A percentile compares a stretch with the other conserved stretches of the same genome.
These are phyloP conservation scores for Parauchenoglanis punctatus DNA, from an alignment of 2,797 vertebrate genomes.

Conservation along the genomic window DNA sequence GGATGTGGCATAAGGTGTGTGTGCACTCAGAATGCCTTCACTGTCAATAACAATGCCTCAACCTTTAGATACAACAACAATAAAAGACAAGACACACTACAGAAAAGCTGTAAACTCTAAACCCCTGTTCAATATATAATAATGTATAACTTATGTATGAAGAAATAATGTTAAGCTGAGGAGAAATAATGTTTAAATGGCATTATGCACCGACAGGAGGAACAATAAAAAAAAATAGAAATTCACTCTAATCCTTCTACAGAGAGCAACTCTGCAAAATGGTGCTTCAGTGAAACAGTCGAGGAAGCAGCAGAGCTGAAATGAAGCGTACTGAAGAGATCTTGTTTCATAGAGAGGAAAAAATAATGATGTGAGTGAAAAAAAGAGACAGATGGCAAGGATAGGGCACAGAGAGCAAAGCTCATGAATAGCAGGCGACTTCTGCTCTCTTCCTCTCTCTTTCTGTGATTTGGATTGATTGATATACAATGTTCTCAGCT, in stretches of 20 bases:
- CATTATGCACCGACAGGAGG: not conserved
- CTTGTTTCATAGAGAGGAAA: constrained; percentile 18
- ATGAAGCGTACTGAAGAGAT: constrained; percentile 35
- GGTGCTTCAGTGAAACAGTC: constrained; percentile 3
- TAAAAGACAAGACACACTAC: not conserved
- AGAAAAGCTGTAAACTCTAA: not conserved
- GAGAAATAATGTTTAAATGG: not conserved
- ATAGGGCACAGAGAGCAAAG: constrained; percentile 60
- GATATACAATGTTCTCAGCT: not conserved
- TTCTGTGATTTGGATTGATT: constrained; percentile 11
- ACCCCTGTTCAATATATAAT: not conserved
- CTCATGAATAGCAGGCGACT: constrained; percentile 61
- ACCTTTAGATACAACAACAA: not conserved
- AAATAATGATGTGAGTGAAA: constrained; percentile 21
- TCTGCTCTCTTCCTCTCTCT: constrained; percentile 29
- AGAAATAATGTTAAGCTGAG: not conserved
- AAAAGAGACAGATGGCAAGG: constrained; percentile 71
- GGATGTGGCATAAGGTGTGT: constrained; percentile 3
- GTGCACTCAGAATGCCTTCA: not conserved
- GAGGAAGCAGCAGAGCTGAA: constrained; percentile 1
- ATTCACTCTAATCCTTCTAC: constrained; percentile 22
- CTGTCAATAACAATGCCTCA: not conserved
- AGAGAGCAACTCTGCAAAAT: constrained; percentile 47
- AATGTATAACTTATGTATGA: not conserved
- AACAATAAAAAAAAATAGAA: not conserved